Percentiles rank a stretch among this genome's conserved stretches.
These are phyloP conservation scores for Stenodema calcarata DNA, from an alignment of 2,888 invertebrate genomes.

Conservation along the genomic window DNA sequence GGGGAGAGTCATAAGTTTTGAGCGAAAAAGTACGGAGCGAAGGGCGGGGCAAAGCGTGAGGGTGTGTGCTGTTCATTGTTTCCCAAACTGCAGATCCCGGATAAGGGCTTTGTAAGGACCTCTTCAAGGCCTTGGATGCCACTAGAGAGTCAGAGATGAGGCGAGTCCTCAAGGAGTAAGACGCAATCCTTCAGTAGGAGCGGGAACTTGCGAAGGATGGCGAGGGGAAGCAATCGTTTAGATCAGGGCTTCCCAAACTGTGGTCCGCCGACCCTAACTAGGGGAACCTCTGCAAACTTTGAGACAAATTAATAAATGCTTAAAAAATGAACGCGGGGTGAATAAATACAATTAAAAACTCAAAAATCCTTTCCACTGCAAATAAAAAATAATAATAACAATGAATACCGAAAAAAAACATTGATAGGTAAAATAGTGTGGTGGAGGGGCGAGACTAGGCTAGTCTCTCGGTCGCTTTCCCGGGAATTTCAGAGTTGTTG, in stretches of 20 bases:
- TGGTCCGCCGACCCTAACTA: no score
- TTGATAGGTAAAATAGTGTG: no score
- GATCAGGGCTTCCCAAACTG: conserved; percentile 17
- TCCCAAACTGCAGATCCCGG: conserved; percentile 32
- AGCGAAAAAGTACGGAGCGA: not conserved
- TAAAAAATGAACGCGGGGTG: no score
- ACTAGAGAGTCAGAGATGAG: not conserved
- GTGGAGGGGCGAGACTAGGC: no score
- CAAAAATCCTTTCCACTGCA: no score
- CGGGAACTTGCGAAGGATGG: not conserved
- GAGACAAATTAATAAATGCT: no score
- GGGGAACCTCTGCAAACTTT: no score
- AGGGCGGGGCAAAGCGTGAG: not conserved
- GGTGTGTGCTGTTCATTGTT: conserved; percentile 35
- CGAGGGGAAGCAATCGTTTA: conserved; percentile 19
- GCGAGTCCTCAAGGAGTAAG: not conserved
- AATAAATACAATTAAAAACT: no score
- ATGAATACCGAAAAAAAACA: no score
- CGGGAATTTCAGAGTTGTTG: no score
- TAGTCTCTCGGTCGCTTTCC: no score
- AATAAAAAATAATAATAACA: no score
- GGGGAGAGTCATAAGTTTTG: not conserved
- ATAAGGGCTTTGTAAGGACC: conserved; percentile 33
- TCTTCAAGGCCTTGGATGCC: not conserved
- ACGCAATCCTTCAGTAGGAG: not conserved